These are phyloP conservation scores for Craseonycteris thonglongyai DNA, from an alignment of 2,113 vertebrate species.

Conservation along the genomic window DNA sequence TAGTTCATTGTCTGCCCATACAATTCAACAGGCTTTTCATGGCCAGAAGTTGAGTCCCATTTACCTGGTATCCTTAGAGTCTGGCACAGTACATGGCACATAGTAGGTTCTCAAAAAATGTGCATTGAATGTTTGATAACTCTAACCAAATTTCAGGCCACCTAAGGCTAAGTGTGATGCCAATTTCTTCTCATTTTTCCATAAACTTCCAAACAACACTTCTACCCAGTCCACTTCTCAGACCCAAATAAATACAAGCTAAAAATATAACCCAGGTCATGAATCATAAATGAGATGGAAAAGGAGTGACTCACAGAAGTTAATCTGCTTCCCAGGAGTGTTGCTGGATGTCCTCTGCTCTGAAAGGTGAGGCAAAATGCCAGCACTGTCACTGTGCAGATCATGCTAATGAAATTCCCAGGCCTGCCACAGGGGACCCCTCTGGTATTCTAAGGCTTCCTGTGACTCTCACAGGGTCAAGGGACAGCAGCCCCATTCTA, in stretches of 20 bases:
- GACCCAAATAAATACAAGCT: constrained; percentile 69
- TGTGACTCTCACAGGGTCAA: not conserved
- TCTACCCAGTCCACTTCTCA: constrained; percentile 54
- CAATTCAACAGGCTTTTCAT: not conserved
- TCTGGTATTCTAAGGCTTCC: not conserved
- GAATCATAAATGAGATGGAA: constrained; percentile 76
- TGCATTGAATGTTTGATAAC: not conserved
- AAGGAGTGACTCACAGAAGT: constrained; percentile 75
- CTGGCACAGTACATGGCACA: not conserved
- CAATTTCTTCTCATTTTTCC: not conserved
- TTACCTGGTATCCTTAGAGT: not conserved
- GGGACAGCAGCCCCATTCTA: not conserved
- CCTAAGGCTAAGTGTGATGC: not conserved
- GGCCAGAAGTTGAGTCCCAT: not conserved
- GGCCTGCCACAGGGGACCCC: not conserved
- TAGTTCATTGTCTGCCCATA: not conserved
- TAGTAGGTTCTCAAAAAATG: not conserved
- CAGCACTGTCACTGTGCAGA: not conserved
- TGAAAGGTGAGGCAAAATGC: constrained; percentile 47
- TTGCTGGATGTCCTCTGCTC: constrained; percentile 46
- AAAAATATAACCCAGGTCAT: constrained; percentile 70
- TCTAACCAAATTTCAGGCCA: not conserved
- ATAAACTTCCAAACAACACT: constrained; percentile 51
- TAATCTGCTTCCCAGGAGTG: constrained; percentile 74
- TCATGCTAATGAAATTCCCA: not conserved